Evolutionary conservation across 2,888 invertebrate species (phyloP).

Genomic region (Metopia argyrocephala): DNA sequence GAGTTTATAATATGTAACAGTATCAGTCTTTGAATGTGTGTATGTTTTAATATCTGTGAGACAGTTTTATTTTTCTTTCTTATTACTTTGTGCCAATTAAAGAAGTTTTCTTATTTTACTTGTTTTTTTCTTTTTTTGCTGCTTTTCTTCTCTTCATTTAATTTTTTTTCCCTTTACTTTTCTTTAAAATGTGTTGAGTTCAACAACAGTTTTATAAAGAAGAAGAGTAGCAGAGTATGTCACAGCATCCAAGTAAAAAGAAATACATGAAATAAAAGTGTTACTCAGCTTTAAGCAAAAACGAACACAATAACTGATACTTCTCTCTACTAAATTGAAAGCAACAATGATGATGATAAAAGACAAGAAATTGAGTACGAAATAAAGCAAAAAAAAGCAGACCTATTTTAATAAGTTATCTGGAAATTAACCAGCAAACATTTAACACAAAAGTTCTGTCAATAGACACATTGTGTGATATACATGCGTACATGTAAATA

Average conservation of each 20-base stretch:
- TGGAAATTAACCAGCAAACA: not conserved
- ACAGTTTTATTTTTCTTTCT: conserved; percentile 42
- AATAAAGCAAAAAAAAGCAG: not conserved
- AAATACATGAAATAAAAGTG: not conserved
- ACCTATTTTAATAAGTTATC: not conserved
- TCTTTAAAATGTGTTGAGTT: not conserved
- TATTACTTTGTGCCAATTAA: conserved; percentile 56
- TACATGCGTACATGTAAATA: no score
- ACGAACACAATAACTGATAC: not conserved
- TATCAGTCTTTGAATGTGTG: not conserved
- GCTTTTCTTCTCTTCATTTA: not conserved
- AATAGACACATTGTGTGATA: no score
- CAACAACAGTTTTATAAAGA: not conserved
- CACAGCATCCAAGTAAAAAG: not conserved
- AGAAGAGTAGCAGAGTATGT: not conserved
- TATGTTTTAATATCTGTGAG: not conserved
- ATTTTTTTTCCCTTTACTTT: not conserved
- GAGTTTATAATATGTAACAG: not conserved
- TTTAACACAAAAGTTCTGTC: not conserved
- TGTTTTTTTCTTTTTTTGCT: no score
- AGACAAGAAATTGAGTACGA: not conserved
- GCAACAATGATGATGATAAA: not conserved
- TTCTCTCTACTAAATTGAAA: not conserved
- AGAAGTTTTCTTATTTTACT: conserved; percentile 42
- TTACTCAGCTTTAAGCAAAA: not conserved